Evolutionary conservation across 2,888 invertebrate species (phyloP).

Genomic region (Dryococelus australis): DNA sequence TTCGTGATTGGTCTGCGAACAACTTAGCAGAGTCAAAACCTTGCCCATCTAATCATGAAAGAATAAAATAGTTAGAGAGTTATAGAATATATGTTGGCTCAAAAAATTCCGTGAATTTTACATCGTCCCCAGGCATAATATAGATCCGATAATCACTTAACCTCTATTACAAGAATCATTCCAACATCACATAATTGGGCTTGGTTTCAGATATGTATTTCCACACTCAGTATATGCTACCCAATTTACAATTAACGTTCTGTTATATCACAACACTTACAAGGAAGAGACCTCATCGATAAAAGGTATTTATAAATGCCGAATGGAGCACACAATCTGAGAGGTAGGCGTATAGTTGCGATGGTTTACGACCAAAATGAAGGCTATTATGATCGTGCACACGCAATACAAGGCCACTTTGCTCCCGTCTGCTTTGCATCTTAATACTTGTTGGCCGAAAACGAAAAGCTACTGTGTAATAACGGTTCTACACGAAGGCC

Average conservation of each 20-base stretch:
- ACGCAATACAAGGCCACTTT: not conserved
- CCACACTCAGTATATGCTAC: not conserved
- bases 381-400: not conserved
- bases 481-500: not conserved
- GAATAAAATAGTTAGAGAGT: too few relatives aligned
- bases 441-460: not conserved
- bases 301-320: not conserved
- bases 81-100: too few relatives aligned
- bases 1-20: too few relatives aligned
- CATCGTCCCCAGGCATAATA: too few relatives aligned
- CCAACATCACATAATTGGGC: not conserved
- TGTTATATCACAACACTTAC: not conserved
- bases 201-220: not conserved
- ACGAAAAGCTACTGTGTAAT: conserved; percentile 3
- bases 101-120: too few relatives aligned
- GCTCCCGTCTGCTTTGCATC: not conserved
- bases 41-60: too few relatives aligned
- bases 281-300: not conserved
- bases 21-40: too few relatives aligned
- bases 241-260: not conserved
- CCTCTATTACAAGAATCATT: too few relatives aligned
- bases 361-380: not conserved
- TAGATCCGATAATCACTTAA: too few relatives aligned
- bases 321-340: not conserved
- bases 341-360: not conserved